phyloP scores from a whole-genome alignment of 2,113 vertebrate species.

The Herpailurus yagouaroundi region DNA sequence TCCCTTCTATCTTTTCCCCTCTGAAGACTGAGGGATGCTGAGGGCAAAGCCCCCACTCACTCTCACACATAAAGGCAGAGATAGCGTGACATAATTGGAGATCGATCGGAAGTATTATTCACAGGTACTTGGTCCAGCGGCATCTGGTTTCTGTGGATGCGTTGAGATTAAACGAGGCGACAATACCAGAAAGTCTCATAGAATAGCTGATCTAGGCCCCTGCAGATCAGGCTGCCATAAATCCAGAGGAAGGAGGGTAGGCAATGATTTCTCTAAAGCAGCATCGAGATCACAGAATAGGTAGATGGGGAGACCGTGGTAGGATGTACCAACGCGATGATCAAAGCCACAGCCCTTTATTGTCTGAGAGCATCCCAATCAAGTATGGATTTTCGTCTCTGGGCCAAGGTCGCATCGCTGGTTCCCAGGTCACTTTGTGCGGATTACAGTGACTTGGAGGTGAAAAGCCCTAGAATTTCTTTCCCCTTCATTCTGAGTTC shows the following conservation, averaged over 20 bases:
- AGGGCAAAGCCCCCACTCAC: slow-evolving; percentile 37
- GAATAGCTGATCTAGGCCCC: background rate
- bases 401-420: slow-evolving; percentile 46
- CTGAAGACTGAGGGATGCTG: slow-evolving; percentile 49
- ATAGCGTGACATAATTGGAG: slow-evolving; percentile 34
- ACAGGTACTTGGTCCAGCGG: slow-evolving; percentile 75
- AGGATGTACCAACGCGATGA: background rate
- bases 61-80: slow-evolving; percentile 49
- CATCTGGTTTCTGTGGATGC: slow-evolving; percentile 58
- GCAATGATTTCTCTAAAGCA: background rate
- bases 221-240: background rate
- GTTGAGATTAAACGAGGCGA: slow-evolving; percentile 46
- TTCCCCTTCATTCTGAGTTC: background rate
- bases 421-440: background rate
- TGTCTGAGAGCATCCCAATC: slow-evolving; percentile 23
- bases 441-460: background rate
- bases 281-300: background rate
- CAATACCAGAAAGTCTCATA: background rate
- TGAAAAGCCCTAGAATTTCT: background rate
- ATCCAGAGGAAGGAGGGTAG: background rate
- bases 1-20: background rate
- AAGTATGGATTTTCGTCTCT: slow-evolving; percentile 30
- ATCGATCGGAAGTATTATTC: slow-evolving; percentile 69
- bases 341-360: background rate
- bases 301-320: background rate